phyloP scores from a whole-genome alignment of 2,888 invertebrate genomes.

The Eudemis profundana region DNA sequence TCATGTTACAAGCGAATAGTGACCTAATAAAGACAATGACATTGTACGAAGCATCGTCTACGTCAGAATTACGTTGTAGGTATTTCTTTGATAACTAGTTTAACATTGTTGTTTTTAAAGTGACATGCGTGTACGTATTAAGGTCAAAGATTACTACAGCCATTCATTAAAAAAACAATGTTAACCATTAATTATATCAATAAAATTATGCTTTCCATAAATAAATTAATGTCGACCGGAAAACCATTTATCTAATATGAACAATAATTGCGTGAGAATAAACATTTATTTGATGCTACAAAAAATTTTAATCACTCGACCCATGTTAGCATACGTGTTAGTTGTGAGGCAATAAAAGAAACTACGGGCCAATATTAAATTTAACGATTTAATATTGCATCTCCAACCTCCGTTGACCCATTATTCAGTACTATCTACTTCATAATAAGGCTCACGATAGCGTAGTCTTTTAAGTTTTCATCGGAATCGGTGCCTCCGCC shows the following conservation, averaged over 20 bases:
- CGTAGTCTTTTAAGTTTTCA: conserved; percentile 63
- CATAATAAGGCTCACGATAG: conserved; percentile 59
- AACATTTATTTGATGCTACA: conserved; percentile 74
- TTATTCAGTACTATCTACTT: conserved; percentile 54
- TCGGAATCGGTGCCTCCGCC: conserved; percentile 73
- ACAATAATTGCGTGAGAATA: conserved; percentile 80
- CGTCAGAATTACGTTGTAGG: conserved; percentile 66
- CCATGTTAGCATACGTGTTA: conserved; percentile 75
- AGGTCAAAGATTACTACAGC: neutral
- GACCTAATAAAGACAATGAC: conserved; percentile 69
- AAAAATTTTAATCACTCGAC: conserved; percentile 73
- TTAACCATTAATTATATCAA: conserved; percentile 25
- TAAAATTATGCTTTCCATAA: conserved; percentile 60
- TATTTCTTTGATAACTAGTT: conserved; percentile 55
- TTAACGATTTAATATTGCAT: conserved; percentile 83
- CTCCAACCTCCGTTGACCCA: conserved; percentile 65
- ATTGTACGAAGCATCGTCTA: conserved; percentile 47
- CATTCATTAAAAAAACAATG: conserved; percentile 16
- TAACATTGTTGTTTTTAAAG: conserved; percentile 8
- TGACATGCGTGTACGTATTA: neutral
- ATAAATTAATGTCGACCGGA: conserved; percentile 63
- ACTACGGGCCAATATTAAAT: conserved; percentile 82
- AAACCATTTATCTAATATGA: conserved; percentile 67
- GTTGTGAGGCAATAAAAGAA: conserved; percentile 81
- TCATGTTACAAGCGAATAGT: conserved; percentile 66